These are phyloP conservation scores for Dasyprocta punctata DNA, from an alignment of 2,113 vertebrate species.

Conservation along the genomic window DNA sequence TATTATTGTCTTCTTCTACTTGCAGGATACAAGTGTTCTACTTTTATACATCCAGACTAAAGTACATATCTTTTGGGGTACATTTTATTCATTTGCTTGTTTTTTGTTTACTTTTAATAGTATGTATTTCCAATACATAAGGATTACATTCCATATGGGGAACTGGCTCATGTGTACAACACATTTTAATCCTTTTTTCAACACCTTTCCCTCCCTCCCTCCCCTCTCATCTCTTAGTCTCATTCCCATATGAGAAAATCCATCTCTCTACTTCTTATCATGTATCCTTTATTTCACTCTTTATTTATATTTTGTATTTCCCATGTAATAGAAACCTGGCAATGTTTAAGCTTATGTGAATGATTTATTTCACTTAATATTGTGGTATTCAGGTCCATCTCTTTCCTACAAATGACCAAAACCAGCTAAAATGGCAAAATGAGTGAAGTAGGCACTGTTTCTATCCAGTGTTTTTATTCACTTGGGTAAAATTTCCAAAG, in stretches of 20 bases:
- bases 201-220: neutral
- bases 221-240: neutral
- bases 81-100: neutral
- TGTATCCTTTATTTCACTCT: neutral
- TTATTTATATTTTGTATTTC: neutral
- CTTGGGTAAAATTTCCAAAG: neutral
- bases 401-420: neutral
- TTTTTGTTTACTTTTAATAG: neutral
- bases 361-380: neutral
- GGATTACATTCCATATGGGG: neutral
- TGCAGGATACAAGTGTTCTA: neutral
- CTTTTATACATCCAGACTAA: slow-evolving; percentile 11
- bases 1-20: neutral
- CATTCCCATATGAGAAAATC: neutral
- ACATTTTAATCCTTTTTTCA: neutral
- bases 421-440: neutral
- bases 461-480: neutral
- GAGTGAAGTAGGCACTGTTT: neutral
- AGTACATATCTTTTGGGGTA: neutral
- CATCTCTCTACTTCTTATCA: neutral
- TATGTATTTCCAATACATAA: neutral
- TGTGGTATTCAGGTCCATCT: neutral
- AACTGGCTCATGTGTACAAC: neutral
- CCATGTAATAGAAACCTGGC: neutral
- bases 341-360: neutral